Evolutionary conservation across 2,797 vertebrate species (phyloP), one percentile per base, ranked within the genome.

Genomic region (Scarus forsteni): DNA sequence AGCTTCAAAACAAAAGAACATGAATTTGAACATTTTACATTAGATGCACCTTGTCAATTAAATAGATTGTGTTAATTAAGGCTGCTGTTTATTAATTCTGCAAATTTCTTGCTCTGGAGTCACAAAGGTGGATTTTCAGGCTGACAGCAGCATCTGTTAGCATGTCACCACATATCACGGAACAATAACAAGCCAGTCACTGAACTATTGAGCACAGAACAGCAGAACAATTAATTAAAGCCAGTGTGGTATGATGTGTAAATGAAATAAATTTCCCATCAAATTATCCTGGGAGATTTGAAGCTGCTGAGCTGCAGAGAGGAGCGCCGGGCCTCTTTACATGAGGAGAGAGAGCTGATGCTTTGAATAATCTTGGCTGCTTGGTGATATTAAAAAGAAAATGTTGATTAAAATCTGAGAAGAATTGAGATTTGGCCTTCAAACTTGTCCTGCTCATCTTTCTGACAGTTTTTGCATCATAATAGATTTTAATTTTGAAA

Each of bases 171-270:
- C 66, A 34, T 75, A 86, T 75, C 83, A 80, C 54, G 50, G 60
- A 85, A 90, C 84, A 75, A 64, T 61, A 77, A 83, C 59, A 27
- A 77, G 75, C 81, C 77, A 94, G 83, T 90, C 89, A 84, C 75
- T 91, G 90, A 94, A 94, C 92, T 94, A 90, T 92, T 79, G 88
- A 84, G 77, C 84, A 64, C 76, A 66, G 70, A 92, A 92, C 88
- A 89, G 85, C 88, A 73, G 80, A 84, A 80, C 92, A 94, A 95
- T 94, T 95, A 94, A 94, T 94, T 94, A 92, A 84, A 89, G 85
- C 82, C 85, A 87, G 85, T 87, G 87, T 89, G 87, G 86, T 92
- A 83, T 86, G 86, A 91, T 89, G 93, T 92, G 93, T 88, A 89
- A 94, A 93, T 89, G 80, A 93, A 94, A 94, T 91, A 93, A 80